Percentiles rank a stretch among this genome's conserved stretches.
Evolutionary conservation across 2,113 vertebrate genomes (phyloP).

Genomic region (Carassius auratus): DNA sequence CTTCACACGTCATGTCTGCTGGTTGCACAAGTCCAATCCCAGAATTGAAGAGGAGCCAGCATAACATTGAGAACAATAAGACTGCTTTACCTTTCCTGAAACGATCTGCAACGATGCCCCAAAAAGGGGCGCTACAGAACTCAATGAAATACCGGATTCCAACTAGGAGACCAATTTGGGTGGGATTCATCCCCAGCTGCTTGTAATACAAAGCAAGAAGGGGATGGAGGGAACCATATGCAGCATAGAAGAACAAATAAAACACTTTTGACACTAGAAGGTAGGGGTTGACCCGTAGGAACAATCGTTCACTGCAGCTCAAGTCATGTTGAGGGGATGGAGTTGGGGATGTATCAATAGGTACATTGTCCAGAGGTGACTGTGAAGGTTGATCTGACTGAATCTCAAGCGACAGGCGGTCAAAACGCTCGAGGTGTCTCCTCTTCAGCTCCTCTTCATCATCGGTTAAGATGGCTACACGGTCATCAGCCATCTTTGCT

Average conservation of each 20-base stretch:
- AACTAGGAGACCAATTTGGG: slow-evolving; percentile 90
- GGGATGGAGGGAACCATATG: slow-evolving; percentile 94
- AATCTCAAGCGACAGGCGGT: slow-evolving; percentile 75
- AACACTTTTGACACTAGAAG: slow-evolving; percentile 96
- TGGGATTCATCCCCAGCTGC: slow-evolving; percentile 92
- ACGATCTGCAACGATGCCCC: slow-evolving; percentile 95
- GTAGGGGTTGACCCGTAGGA: slow-evolving; percentile 86
- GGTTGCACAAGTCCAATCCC: slow-evolving; percentile 93
- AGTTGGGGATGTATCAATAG: slow-evolving; percentile 52
- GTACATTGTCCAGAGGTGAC: not conserved
- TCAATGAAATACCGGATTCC: slow-evolving; percentile 98
- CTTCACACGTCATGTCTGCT: slow-evolving; percentile 83
- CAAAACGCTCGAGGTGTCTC: slow-evolving; percentile 87
- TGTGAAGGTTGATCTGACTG: slow-evolving; percentile 48
- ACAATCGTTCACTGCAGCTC: slow-evolving; percentile 87
- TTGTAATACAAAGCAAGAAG: slow-evolving; percentile 94
- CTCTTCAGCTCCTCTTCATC: slow-evolving; percentile 84
- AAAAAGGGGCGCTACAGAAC: slow-evolving; percentile 98
- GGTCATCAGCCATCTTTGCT: slow-evolving; percentile 91
- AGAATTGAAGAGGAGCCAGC: slow-evolving; percentile 94
- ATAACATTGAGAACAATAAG: slow-evolving; percentile 92
- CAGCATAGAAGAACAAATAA: slow-evolving; percentile 98
- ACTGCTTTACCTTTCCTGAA: slow-evolving; percentile 92
- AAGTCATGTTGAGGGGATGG: slow-evolving; percentile 67
- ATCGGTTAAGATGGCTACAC: slow-evolving; percentile 92